Percentiles rank a stretch among this genome's conserved stretches.
phyloP scores from a whole-genome alignment of 2,888 invertebrate genomes.

The Agrotis segetum region DNA sequence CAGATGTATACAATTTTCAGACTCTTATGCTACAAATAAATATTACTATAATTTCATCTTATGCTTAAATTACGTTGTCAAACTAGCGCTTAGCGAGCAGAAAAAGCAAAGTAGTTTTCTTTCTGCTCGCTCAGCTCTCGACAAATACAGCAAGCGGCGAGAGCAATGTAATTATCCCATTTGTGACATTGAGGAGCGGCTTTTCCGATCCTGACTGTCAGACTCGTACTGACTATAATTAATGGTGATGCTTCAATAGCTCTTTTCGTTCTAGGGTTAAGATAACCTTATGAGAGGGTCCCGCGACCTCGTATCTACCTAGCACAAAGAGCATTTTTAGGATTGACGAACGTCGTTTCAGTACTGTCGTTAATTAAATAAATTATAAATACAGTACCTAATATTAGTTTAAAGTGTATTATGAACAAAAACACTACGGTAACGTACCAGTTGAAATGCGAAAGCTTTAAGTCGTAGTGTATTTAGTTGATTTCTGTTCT shows the following conservation, averaged over 20 bases:
- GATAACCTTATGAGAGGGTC: too few relatives aligned
- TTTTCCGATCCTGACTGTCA: too few relatives aligned
- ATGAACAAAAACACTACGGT: slow-evolving; percentile 25
- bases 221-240: too few relatives aligned
- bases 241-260: too few relatives aligned
- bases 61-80: too few relatives aligned
- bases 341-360: background rate
- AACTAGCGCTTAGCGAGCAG: background rate
- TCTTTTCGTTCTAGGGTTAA: too few relatives aligned
- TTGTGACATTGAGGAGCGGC: background rate
- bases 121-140: too few relatives aligned
- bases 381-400: background rate
- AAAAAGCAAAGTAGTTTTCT: background rate
- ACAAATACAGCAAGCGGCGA: background rate
- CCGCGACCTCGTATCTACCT: background rate
- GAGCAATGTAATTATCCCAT: background rate
- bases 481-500: background rate
- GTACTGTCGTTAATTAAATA: background rate
- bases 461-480: slow-evolving; percentile 48
- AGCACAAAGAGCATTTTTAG: background rate
- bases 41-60: background rate
- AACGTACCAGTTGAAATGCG: slow-evolving; percentile 39
- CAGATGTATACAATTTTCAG: background rate
- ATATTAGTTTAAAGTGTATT: slow-evolving; percentile 14
- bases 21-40: background rate